Evolutionary conservation across 2,888 invertebrate species (phyloP), one percentile per base, ranked within the genome.

Genomic region (Habrosyne pyritoides): DNA sequence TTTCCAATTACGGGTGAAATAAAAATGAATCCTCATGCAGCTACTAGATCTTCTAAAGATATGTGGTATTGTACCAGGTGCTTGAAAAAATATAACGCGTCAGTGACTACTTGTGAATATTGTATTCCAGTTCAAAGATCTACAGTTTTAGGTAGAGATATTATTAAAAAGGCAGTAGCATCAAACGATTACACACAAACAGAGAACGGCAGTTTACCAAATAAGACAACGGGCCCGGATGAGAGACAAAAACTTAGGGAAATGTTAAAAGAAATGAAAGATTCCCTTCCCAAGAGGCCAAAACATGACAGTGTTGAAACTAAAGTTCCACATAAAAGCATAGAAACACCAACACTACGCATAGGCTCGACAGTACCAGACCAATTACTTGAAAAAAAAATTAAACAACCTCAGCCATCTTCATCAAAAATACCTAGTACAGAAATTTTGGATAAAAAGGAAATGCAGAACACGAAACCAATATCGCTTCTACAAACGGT

Each of bases 231-330:
- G 22, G 18, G 8, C n/a, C 8, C 36, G 1, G 75, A 94, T 66
- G 94, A 94, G 69, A 93, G 93, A 72, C 94, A 94, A 74, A 93
- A 93, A 76, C 84, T 96, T 26, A 94, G 94, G 77, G 95, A 95
- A 83, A 95, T 96, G 94, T 81, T 96, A 61, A 96, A 95, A 73
- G 96, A 96, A 89, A 96, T 96, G 95, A 96, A 96, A 83, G 94
- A 96, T 79, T 96, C 96, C 10, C 84, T 96, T 59, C 95, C 95
- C 0, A 95, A 94, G 73, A 93, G 94, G 66, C 79, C 93, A 22
- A 93, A 93, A 64, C 82, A 86, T 30, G 87, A 75, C 54, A 58
- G 59, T 22, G 64, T 61, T 47, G 59, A 60, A 52, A 57, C 26
- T 26, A 69, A 64, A 54, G 57, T 30, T 48, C 53, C 49, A 54